Evolutionary conservation across 1,140 invertebrate species (phyloP).

Genomic region (Arion vulgaris): DNA sequence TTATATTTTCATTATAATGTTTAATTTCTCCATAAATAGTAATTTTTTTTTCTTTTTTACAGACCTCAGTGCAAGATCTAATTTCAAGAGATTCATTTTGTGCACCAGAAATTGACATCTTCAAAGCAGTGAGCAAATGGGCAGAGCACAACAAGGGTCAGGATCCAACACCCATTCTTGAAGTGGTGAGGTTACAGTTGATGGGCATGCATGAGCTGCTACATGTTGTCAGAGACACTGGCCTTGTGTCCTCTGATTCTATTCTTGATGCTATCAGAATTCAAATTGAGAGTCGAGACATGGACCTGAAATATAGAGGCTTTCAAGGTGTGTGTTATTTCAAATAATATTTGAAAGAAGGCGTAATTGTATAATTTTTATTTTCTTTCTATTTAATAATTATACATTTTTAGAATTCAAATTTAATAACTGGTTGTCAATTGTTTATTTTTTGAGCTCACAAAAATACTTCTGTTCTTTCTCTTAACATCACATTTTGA

Average conservation of each 20-base stretch:
- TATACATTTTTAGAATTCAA: no score
- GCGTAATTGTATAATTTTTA: no score
- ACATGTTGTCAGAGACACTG: constrained; percentile 87
- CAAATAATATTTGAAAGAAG: no score
- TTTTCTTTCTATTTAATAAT: no score
- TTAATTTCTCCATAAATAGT: no score
- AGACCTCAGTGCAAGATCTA: constrained; percentile 79
- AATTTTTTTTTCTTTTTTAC: no score
- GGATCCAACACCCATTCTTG: constrained; percentile 71
- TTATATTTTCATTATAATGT: no score
- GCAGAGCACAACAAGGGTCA: constrained; percentile 82
- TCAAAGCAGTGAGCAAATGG: constrained; percentile 90
- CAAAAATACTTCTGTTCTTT: no score
- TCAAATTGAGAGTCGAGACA: constrained; percentile 82
- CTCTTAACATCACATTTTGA: no score
- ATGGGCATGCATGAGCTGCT: constrained; percentile 91
- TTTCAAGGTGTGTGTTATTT: constrained; percentile 72
- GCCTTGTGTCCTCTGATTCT: constrained; percentile 88
- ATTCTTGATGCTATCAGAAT: constrained; percentile 95
- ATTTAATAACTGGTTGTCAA: no score
- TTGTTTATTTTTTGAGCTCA: no score
- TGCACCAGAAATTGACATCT: constrained; percentile 95
- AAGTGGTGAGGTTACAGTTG: constrained; percentile 85
- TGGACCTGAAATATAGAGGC: constrained; percentile 83
- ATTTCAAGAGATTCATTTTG: constrained; percentile 94